Evolutionary conservation across 2,888 invertebrate species (phyloP), one percentile per base, ranked within the genome.

Genomic region (Fragum sueziense): DNA sequence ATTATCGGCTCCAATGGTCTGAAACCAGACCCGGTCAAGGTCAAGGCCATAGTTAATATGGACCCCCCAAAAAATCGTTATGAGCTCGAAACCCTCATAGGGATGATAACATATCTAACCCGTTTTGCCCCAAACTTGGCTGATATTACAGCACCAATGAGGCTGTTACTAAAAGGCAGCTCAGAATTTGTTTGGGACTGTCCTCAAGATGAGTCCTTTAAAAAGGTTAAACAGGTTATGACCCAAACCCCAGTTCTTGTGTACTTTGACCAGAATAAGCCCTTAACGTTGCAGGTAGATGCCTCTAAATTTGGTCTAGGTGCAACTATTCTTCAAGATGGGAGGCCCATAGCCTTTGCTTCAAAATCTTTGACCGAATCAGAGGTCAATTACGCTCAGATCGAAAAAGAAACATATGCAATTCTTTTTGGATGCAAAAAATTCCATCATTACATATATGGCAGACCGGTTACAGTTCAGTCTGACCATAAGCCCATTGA

Each of bases 311-410:
- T 31, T 14, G 72, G 72, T 17, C 17, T 61, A 47, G 72, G 72
- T n/a, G 47, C 62, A 7, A 20, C 31, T 7, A 47, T 72, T 2
- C 17, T 87, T 9, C 88, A 88, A 47, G 75, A 87, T 6, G 80
- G 77, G 1, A 74, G 61, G 51, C 88, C 85, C 0, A 74, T 88
- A 17, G 87, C 86, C 9, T 89, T 81, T 67, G 87, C 88, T 6
- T 87, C 86, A 2, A 87, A 86, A 80, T 69, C 84, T 2, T 68
- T 89, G 7, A 86, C 85, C 0, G 69, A 71, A 31, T 76, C 85
- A n/a, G 87, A 88, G 74, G 33, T 51, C 20, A 29, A 27, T n/a
- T 89, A 89, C 65, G 86, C 85, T 1, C 81, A 85, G 37, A 87
- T 87, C 9, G 87, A 89, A 67, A 74, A 84, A 34, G 87, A 88